phyloP scores from a whole-genome alignment of 2,797 vertebrate genomes.

The Cheirogaleus major region DNA sequence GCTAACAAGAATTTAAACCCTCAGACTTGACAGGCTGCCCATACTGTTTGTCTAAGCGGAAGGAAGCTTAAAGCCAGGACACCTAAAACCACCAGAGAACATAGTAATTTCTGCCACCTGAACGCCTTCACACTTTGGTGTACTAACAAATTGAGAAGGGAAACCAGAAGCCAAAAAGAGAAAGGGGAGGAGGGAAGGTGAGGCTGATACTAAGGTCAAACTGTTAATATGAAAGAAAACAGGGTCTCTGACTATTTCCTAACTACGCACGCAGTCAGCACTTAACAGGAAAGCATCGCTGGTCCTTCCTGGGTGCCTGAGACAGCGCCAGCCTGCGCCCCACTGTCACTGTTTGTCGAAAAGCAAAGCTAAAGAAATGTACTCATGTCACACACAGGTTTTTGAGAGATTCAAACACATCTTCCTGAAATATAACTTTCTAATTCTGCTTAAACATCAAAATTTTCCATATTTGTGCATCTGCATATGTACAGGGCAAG shows the following conservation, averaged over 20 bases:
- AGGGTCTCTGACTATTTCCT: background rate
- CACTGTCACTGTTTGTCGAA: background rate
- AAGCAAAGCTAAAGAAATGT: background rate
- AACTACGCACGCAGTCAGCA: background rate
- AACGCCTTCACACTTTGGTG: background rate
- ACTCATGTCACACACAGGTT: background rate
- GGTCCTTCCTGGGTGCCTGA: background rate
- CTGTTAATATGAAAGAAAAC: slow-evolving; percentile 6
- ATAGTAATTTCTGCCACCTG: background rate
- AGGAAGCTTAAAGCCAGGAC: slow-evolving; percentile 33
- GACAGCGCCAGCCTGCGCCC: background rate
- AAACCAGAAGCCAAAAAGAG: slow-evolving; percentile 25
- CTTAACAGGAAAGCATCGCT: background rate
- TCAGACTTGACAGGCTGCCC: background rate
- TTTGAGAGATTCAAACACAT: background rate
- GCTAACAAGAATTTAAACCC: slow-evolving; percentile 25
- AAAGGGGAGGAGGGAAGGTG: background rate
- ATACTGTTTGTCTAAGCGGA: background rate
- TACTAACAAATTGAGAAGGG: background rate
- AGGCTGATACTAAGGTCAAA: slow-evolving; percentile 38
- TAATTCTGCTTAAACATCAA: slow-evolving; percentile 17
- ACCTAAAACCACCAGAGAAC: slow-evolving; percentile 6
- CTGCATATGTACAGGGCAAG: background rate
- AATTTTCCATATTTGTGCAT: background rate
- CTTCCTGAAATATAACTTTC: slow-evolving; percentile 33